These are phyloP conservation scores for Drosophila putrida DNA, from an alignment of 2,888 invertebrate species.

Conservation along the genomic window DNA sequence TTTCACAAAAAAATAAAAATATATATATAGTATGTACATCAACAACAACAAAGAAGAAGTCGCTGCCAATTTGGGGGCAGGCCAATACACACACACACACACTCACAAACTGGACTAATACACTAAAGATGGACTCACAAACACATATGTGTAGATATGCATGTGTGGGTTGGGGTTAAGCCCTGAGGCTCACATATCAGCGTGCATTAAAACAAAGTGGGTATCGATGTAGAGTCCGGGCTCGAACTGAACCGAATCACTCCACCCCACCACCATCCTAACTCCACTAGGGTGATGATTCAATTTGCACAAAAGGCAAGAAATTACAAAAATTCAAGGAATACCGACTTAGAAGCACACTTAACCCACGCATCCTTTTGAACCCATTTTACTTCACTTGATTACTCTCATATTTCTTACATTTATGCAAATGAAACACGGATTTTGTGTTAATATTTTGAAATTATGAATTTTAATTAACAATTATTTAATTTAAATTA, in stretches of 20 bases:
- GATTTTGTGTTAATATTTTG: no score
- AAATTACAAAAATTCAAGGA: constrained; percentile 9
- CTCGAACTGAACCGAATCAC: constrained; percentile 38
- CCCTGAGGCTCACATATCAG: constrained; percentile 78
- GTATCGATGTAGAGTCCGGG: constrained; percentile 76
- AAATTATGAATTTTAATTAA: no score
- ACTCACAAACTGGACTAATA: constrained; percentile 36
- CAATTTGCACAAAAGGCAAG: constrained; percentile 71
- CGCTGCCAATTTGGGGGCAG: constrained; percentile 49
- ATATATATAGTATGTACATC: neutral
- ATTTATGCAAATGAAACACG: no score
- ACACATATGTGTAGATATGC: constrained; percentile 15
- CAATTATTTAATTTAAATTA: no score
- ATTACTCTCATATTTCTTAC: no score
- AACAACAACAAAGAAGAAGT: constrained; percentile 14
- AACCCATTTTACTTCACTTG: neutral
- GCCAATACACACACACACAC: constrained; percentile 34
- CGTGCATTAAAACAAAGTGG: constrained; percentile 80
- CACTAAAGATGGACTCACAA: constrained; percentile 36
- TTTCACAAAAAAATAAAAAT: constrained; percentile 25
- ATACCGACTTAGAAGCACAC: constrained; percentile 32
- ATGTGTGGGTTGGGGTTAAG: constrained; percentile 59
- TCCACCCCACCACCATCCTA: constrained; percentile 2
- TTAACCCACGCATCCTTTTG: neutral
- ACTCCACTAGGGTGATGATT: constrained; percentile 47